Percentiles rank a stretch among this genome's conserved stretches.
Evolutionary conservation across 2,888 invertebrate species (phyloP).

Genomic region (Oithona nana): DNA sequence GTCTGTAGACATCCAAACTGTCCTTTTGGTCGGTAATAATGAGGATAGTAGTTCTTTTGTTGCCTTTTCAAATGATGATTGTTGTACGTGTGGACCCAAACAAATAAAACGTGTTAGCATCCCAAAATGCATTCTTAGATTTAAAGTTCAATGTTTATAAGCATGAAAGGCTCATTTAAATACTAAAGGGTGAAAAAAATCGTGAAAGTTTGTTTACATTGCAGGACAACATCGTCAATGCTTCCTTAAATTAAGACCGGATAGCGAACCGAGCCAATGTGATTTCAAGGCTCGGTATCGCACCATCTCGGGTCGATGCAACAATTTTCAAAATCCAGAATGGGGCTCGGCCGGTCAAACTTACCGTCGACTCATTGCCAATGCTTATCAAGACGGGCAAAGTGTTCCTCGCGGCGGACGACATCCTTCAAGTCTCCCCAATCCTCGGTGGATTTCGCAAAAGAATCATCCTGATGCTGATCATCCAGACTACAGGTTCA

Average conservation of each 20-base stretch:
- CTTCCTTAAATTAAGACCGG: not conserved
- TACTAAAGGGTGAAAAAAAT: too few relatives aligned
- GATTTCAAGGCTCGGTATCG: conserved; percentile 1
- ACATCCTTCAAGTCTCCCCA: not conserved
- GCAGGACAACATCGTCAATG: not conserved
- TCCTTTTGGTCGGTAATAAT: too few relatives aligned
- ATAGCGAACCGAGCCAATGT: not conserved
- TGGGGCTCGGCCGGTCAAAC: conserved; percentile 11
- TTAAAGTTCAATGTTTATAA: too few relatives aligned
- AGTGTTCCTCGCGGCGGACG: not conserved
- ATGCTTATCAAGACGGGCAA: not conserved
- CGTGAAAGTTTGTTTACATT: not conserved
- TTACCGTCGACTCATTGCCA: not conserved
- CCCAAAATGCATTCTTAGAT: too few relatives aligned
- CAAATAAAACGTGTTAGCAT: too few relatives aligned
- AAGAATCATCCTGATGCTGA: conserved; percentile 17
- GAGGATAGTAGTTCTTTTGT: too few relatives aligned
- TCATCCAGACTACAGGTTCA: conserved; percentile 11
- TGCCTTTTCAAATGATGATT: too few relatives aligned
- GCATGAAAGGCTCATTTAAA: too few relatives aligned
- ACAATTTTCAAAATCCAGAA: conserved; percentile 5
- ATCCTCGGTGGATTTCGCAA: conserved; percentile 15
- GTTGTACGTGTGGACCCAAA: too few relatives aligned
- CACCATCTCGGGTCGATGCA: conserved; percentile 8
- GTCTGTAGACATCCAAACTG: too few relatives aligned